A percentile compares a stretch with the other conserved stretches of the same genome.
phyloP scores from a whole-genome alignment of 2,888 invertebrate species.

The Camptogramma bilineatum region DNA sequence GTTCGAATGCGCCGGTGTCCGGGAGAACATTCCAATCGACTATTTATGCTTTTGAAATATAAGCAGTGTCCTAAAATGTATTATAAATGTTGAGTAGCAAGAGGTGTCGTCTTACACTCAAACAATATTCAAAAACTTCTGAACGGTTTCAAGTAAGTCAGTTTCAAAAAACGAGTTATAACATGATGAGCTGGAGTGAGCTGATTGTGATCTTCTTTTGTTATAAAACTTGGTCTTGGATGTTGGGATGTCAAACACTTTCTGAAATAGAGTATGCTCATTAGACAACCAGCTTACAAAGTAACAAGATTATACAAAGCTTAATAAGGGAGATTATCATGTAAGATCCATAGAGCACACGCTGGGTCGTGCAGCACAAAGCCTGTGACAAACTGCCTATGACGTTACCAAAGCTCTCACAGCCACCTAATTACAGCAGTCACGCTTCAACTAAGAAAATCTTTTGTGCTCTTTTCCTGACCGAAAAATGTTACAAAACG shows the following conservation, averaged over 20 bases:
- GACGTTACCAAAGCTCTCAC: slow-evolving; percentile 48
- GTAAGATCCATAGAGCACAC: slow-evolving; percentile 44
- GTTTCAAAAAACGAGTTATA: neutral
- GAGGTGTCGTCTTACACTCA: neutral
- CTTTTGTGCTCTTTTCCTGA: slow-evolving; percentile 82
- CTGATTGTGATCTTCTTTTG: neutral
- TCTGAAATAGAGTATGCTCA: neutral
- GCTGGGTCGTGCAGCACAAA: slow-evolving; percentile 34
- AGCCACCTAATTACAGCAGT: slow-evolving; percentile 82
- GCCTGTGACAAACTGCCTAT: slow-evolving; percentile 48
- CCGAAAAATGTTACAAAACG: slow-evolving; percentile 80
- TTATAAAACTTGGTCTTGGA: neutral
- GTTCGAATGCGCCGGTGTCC: slow-evolving; percentile 35
- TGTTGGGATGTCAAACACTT: neutral
- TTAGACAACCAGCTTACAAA: neutral
- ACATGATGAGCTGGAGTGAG: neutral
- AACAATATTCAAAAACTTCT: neutral
- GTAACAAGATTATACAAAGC: slow-evolving; percentile 17
- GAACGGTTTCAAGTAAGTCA: neutral
- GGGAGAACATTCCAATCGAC: slow-evolving; percentile 24
- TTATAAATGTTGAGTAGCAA: neutral
- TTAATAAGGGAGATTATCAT: slow-evolving; percentile 49
- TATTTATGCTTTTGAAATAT: slow-evolving; percentile 5
- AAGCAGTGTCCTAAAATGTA: neutral
- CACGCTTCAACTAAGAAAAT: slow-evolving; percentile 83